Percentiles rank a stretch among this genome's conserved stretches.
Evolutionary conservation across 1,140 invertebrate species (phyloP).

Genomic region (Onthophagus taurus): DNA sequence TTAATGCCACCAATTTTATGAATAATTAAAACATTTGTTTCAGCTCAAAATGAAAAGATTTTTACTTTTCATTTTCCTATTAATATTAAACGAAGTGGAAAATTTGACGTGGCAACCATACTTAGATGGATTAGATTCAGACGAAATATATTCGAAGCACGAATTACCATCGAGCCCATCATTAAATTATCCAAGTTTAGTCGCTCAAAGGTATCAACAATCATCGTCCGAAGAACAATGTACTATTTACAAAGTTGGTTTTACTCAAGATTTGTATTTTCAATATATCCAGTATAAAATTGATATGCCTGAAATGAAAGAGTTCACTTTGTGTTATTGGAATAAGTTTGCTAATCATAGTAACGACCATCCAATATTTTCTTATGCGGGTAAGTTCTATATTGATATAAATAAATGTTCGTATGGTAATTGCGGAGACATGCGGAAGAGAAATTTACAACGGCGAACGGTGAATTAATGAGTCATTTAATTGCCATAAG

Average conservation of each 20-base stretch:
- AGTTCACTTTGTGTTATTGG: slow-evolving; percentile 75
- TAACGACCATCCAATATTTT: slow-evolving; percentile 70
- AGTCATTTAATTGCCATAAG: no score
- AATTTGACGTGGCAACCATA: slow-evolving; percentile 5
- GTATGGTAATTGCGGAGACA: no score
- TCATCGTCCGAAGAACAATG: slow-evolving; percentile 38
- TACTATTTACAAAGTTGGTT: slow-evolving; percentile 54
- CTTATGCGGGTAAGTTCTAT: slow-evolving; percentile 60
- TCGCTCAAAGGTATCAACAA: slow-evolving; percentile 16
- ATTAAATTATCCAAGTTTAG: slow-evolving; percentile 12
- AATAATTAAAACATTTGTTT: not conserved
- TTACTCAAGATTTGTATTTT: slow-evolving; percentile 56
- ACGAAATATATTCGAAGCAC: slow-evolving; percentile 1
- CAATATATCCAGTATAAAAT: slow-evolving; percentile 63
- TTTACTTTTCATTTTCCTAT: not conserved
- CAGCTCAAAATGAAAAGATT: not conserved
- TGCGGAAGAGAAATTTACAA: no score
- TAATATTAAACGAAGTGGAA: not conserved
- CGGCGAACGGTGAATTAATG: no score
- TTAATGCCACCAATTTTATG: no score
- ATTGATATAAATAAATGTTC: no score
- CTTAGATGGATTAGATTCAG: not conserved
- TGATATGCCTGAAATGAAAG: slow-evolving; percentile 60
- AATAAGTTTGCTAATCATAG: slow-evolving; percentile 69
- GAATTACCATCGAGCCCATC: not conserved